Base-by-base conservation (phyloP, 2,113 vertebrate species). In the Ptilonorhynchus violaceus region DNA sequence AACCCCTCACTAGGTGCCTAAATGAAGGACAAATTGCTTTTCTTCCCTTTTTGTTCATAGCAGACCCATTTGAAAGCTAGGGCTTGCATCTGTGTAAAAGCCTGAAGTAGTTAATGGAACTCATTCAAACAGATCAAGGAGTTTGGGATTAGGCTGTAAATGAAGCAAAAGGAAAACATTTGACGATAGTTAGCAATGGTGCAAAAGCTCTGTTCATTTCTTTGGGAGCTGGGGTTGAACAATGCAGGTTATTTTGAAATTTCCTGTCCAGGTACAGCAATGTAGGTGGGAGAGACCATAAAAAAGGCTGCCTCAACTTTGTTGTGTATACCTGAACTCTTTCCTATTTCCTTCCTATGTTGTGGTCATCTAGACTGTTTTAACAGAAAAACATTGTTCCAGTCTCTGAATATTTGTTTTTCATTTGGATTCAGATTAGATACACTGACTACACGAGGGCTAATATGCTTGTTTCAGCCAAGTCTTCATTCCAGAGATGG, bases 331-430 rank as follows among this genome's bases (percentile, higher is more conserved):
- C 82, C 79, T 80, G 67, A 86, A 55, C 27, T 88, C 30, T 73
- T 78, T 15, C 13, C 9, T 86, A 23, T 92, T 95, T 94, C 82
- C 55, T 94, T 95, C 47, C 42, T 68, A 6, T n/a, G 17, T 24
- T 96, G 70, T 25, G 33, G 37, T 78, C 27, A 52, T 86, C 52
- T 60, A 88, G 52, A 67, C 60, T 81, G 41, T 77, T 94, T 90
- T 74, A 88, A 70, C 33, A 90, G 59, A 28, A 41, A 88, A 92
- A 94, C 50, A 56, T 63, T 56, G 15, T 92, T 94, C 52, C 27
- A 52, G 27, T 37, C 63, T 94, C 81, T 84, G 63, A 20, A 46
- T 95, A 78, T 91, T 93, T 93, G 42, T 90, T 96, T 95, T 95
- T 90, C 30, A 67, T 95, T 86, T 84, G 17, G 64, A 90, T 59